These are phyloP conservation scores for Cephus nigrinus DNA, from an alignment of 2,888 invertebrate genomes.

Conservation along the genomic window DNA sequence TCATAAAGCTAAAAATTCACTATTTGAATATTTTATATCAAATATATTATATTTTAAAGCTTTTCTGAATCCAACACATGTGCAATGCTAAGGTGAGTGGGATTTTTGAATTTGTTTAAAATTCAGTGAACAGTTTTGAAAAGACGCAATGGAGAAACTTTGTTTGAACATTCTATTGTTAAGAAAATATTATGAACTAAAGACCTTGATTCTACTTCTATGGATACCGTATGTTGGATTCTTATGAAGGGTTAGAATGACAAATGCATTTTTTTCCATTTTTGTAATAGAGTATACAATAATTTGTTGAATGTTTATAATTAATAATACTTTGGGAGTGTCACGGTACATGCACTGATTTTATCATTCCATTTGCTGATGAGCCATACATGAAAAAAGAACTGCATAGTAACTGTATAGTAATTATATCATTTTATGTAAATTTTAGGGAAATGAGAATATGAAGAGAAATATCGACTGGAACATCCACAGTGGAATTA, in stretches of 20 bases:
- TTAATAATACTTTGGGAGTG: not conserved
- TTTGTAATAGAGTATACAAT: not conserved
- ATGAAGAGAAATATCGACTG: not conserved
- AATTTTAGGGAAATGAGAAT: not conserved
- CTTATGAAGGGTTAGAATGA: not conserved
- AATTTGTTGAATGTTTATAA: not conserved
- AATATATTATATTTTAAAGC: not conserved
- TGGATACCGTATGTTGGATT: not conserved
- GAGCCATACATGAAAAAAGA: not conserved
- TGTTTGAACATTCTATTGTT: not conserved
- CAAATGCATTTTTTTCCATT: not conserved
- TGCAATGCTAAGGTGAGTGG: not conserved
- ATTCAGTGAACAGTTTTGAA: constrained; percentile 10
- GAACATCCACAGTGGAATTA: not conserved
- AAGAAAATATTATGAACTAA: not conserved
- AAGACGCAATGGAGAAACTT: not conserved
- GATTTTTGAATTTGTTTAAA: not conserved
- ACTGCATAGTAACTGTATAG: not conserved
- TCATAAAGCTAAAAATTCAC: not conserved
- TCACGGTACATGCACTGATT: not conserved
- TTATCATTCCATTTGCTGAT: not conserved
- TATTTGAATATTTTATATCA: not conserved
- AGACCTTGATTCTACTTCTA: not conserved
- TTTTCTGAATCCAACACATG: not conserved
- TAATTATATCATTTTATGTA: not conserved